Percentiles rank a stretch among this genome's conserved stretches.
Evolutionary conservation across 2,797 vertebrate genomes (phyloP).

Genomic region (Paramormyrops hopkinsi): DNA sequence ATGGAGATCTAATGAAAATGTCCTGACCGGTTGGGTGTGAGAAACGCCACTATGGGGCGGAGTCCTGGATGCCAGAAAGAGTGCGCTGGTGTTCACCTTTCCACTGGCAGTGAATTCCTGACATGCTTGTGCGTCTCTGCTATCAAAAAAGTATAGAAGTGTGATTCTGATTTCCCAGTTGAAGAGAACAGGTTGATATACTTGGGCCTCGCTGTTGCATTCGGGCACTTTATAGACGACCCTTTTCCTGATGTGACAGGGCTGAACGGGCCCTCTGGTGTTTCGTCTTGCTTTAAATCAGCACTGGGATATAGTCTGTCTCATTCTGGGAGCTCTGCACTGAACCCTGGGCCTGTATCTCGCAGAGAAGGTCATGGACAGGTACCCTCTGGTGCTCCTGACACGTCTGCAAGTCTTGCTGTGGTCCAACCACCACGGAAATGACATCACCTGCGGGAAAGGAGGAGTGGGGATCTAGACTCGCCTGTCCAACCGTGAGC

Average conservation of each 20-base stretch:
- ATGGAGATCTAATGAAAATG: background rate
- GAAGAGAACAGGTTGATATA: background rate
- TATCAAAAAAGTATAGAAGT: background rate
- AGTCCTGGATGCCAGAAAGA: background rate
- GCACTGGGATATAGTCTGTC: slow-evolving; percentile 20
- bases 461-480: background rate
- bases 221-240: slow-evolving; percentile 25
- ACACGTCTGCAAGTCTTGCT: background rate
- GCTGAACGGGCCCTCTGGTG: slow-evolving; percentile 41
- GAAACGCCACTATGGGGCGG: background rate
- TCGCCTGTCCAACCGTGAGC: background rate
- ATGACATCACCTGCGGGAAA: background rate
- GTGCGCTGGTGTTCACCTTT: background rate
- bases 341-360: background rate
- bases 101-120: background rate
- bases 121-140: background rate
- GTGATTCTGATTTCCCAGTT: slow-evolving; percentile 8
- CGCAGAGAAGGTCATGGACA: background rate
- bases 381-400: background rate
- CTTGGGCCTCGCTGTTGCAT: background rate
- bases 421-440: background rate
- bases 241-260: slow-evolving; percentile 40
- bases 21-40: background rate
- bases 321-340: background rate
- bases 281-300: slow-evolving; percentile 42